phyloP scores from a whole-genome alignment of 1,140 invertebrate genomes.

The Brachionus plicatilis region DNA sequence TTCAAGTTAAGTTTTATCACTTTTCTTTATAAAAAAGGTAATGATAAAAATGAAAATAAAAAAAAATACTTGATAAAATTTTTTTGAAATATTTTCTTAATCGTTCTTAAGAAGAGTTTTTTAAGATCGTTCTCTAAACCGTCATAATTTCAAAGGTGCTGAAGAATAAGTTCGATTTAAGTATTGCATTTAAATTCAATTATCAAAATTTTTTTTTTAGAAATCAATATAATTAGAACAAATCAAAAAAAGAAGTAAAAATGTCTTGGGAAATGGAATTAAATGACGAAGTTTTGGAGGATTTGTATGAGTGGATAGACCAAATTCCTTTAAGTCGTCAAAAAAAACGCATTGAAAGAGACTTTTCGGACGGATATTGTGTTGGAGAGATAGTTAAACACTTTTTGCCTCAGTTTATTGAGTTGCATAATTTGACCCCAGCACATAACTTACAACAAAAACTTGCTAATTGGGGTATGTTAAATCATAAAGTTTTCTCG shows the following conservation, averaged over 20 bases:
- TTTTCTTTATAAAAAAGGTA: too few species aligned
- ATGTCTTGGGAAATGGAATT: conserved; percentile 41
- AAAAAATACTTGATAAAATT: too few species aligned
- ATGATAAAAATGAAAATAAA: too few species aligned
- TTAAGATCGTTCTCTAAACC: too few species aligned
- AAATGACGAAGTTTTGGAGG: conserved; percentile 14
- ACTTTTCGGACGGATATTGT: conserved; percentile 55
- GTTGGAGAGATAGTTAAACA: conserved; percentile 49
- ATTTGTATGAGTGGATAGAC: conserved; percentile 50
- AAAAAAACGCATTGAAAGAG: conserved; percentile 53
- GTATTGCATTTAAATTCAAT: not conserved
- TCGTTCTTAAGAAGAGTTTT: too few species aligned
- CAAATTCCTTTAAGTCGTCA: conserved; percentile 53
- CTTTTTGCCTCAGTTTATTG: conserved; percentile 51
- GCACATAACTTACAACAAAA: conserved; percentile 48
- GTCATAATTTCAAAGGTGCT: too few species aligned
- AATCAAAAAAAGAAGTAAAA: not conserved
- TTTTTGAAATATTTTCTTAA: too few species aligned
- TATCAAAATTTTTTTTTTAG: not conserved
- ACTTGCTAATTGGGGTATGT: conserved; percentile 50
- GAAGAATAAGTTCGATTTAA: too few species aligned
- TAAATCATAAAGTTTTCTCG: conserved; percentile 46
- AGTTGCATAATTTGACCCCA: conserved; percentile 51
- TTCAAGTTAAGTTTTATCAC: too few species aligned
- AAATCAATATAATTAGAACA: not conserved